Percentiles rank a stretch among this genome's conserved stretches.
Evolutionary conservation across 2,888 invertebrate genomes (phyloP).

Genomic region (Andrena haemorrhoa): DNA sequence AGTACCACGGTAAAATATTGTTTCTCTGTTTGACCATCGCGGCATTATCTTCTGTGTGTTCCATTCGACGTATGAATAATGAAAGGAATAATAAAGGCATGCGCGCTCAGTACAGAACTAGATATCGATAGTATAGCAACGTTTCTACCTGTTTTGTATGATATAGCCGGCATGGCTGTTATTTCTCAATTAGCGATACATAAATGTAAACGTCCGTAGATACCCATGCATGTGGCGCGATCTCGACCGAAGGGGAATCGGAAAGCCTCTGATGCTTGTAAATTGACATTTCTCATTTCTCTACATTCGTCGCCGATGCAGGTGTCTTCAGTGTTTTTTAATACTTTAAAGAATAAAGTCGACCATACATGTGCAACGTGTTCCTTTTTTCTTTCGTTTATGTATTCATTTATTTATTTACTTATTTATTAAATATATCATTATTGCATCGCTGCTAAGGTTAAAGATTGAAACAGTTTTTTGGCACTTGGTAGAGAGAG

Average conservation of each 20-base stretch:
- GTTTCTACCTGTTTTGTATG: no score
- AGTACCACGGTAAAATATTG: constrained; percentile 22
- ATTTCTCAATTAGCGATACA: not conserved
- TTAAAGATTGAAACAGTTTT: constrained; percentile 24
- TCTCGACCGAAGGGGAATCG: not conserved
- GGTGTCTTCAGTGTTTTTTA: constrained; percentile 38
- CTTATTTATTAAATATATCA: constrained; percentile 20
- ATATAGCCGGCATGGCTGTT: not conserved
- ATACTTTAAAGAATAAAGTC: constrained; percentile 53
- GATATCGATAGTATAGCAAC: not conserved
- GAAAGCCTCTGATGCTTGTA: constrained; percentile 3
- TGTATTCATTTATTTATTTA: not conserved
- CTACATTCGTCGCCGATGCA: constrained; percentile 1
- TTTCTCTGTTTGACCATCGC: constrained; percentile 28
- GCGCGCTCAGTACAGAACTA: not conserved
- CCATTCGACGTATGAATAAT: constrained; percentile 68
- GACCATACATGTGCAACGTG: constrained; percentile 25
- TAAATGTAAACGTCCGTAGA: not conserved
- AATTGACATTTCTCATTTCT: constrained; percentile 18
- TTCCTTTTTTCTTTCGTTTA: constrained; percentile 19
- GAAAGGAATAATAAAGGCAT: constrained; percentile 51
- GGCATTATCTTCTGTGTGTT: constrained; percentile 60
- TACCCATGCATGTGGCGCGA: not conserved
- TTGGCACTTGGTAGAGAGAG: constrained; percentile 69
- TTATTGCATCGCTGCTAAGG: constrained; percentile 11